These are phyloP conservation scores for Oegoconia quadripuncta DNA, from an alignment of 2,888 invertebrate species.

Conservation along the genomic window DNA sequence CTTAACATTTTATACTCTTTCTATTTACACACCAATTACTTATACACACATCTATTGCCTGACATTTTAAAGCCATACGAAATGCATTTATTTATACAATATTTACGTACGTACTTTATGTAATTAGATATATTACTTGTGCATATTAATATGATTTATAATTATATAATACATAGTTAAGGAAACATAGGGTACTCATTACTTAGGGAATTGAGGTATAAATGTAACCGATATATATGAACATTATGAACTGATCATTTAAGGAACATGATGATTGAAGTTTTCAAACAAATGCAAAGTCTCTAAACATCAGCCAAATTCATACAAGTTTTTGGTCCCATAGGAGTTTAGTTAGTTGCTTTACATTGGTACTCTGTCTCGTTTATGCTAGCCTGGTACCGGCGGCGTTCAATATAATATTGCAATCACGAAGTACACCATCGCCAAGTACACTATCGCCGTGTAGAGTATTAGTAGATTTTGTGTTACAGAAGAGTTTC, in stretches of 20 bases:
- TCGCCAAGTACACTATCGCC: no score
- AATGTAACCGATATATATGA: slow-evolving; percentile 46
- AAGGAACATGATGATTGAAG: slow-evolving; percentile 1
- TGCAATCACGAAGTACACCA: no score
- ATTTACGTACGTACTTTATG: slow-evolving; percentile 26
- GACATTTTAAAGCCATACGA: slow-evolving; percentile 66
- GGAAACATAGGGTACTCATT: slow-evolving; percentile 57
- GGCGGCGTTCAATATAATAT: no score
- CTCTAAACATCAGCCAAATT: no score
- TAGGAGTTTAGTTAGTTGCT: no score
- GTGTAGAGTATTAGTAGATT: no score
- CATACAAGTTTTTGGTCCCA: no score
- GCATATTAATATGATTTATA: slow-evolving; percentile 34
- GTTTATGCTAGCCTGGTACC: no score
- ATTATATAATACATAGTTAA: slow-evolving; percentile 43
- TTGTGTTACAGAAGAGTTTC: no score
- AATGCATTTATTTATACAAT: slow-evolving; percentile 61
- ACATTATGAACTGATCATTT: slow-evolving; percentile 32
- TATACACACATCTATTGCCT: slow-evolving; percentile 11
- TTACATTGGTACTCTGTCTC: no score
- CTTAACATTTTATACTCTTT: no score
- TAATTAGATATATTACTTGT: slow-evolving; percentile 25
- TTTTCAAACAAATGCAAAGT: no score
- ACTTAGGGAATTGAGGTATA: slow-evolving; percentile 66
- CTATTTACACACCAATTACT: not conserved